Conservation (phyloP, 2,888 invertebrate genomes). For the Ditula angustiorana region DNA sequence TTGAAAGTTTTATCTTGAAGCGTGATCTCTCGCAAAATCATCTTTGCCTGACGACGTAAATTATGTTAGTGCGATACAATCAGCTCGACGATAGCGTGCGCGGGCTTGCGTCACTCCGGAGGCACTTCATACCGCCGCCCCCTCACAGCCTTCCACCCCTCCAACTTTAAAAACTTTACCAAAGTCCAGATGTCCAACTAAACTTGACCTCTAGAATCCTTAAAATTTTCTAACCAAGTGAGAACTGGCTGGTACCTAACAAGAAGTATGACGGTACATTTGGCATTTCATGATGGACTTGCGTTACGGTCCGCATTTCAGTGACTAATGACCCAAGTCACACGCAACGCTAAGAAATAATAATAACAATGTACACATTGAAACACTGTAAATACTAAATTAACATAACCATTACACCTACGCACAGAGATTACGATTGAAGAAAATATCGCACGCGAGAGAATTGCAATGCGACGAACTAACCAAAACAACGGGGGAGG, state of each 20-base stretch:
- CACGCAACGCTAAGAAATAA: slow-evolving; percentile 46
- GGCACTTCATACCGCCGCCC: slow-evolving; percentile 41
- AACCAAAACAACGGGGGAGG: too few relatives aligned
- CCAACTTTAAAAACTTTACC: slow-evolving; percentile 24
- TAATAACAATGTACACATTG: slow-evolving; percentile 3
- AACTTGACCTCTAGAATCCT: slow-evolving; percentile 48
- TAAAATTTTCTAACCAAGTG: slow-evolving; percentile 16
- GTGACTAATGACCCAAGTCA: slow-evolving; percentile 46
- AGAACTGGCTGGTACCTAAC: not conserved
- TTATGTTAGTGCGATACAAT: slow-evolving; percentile 71
- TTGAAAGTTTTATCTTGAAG: slow-evolving; percentile 33
- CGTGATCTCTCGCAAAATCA: slow-evolving; percentile 59
- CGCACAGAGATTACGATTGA: too few relatives aligned
- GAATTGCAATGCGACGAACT: too few relatives aligned
- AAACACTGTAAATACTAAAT: slow-evolving; percentile 3
- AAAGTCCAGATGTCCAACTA: slow-evolving; percentile 40
- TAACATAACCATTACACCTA: not conserved
- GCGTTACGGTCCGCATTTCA: slow-evolving; percentile 37
- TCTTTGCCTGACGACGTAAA: slow-evolving; percentile 60
- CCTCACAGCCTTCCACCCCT: slow-evolving; percentile 47
- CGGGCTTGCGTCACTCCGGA: slow-evolving; percentile 61
- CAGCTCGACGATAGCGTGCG: slow-evolving; percentile 54
- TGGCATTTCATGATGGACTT: slow-evolving; percentile 51
- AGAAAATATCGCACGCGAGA: too few relatives aligned
- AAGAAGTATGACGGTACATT: slow-evolving; percentile 37